Conservation (phyloP, 92 coral and sea anemone species). For the Porites rus region DNA sequence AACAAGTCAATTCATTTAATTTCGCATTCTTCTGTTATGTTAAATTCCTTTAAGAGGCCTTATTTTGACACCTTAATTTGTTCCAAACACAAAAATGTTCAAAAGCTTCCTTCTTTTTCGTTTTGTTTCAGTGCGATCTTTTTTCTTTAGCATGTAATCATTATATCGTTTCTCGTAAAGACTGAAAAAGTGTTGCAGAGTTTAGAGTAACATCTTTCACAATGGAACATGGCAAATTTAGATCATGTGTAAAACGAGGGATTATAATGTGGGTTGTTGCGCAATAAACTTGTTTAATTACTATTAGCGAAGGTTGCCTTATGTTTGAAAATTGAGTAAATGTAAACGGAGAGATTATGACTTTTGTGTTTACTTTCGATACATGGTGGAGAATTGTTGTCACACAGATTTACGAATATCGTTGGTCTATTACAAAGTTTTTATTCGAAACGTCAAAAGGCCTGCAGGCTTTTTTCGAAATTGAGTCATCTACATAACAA, state of each 20-base stretch:
- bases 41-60: slow-evolving; percentile 35
- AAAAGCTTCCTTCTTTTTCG: not conserved
- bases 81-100: slow-evolving; percentile 15
- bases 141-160: not conserved
- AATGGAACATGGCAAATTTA: not conserved
- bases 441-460: slow-evolving; percentile 45
- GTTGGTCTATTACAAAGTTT: slow-evolving; percentile 20
- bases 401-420: slow-evolving; percentile 1
- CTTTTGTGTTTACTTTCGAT: not conserved
- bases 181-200: not conserved
- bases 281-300: slow-evolving; percentile 29
- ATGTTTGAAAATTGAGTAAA: slow-evolving; percentile 11
- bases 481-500: slow-evolving; percentile 79
- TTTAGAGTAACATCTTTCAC: slow-evolving; percentile 9
- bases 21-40: slow-evolving; percentile 75
- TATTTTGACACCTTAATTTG: slow-evolving; percentile 11
- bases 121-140: slow-evolving; percentile 14
- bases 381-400: not conserved
- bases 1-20: slow-evolving; percentile 3
- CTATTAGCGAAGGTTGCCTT: slow-evolving; percentile 19
- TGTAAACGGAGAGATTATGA: not conserved
- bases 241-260: slow-evolving; percentile 39
- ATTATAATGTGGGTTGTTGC: slow-evolving; percentile 22
- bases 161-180: not conserved
- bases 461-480: slow-evolving; percentile 55